Evolutionary conservation across 2,888 invertebrate species (phyloP), one percentile per base, ranked within the genome.

Genomic region (Geotrupes spiniger): DNA sequence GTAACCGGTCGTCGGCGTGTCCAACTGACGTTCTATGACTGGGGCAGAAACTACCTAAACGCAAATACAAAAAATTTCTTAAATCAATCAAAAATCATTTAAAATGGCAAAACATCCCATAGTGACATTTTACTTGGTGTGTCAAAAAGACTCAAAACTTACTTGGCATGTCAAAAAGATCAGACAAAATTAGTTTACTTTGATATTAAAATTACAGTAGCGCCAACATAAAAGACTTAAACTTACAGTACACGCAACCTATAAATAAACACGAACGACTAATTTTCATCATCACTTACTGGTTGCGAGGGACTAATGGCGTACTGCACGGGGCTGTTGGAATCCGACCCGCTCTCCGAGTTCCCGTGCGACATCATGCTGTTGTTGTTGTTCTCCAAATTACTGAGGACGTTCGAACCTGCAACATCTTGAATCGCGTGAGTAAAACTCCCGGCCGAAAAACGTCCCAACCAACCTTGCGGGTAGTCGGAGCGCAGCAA

Each of bases 401-500:
- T 54, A 10, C 46, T 53, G 56, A 73, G 57, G 51, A 71, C 63
- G 68, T 74, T 60, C 70, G 75, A 59, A 71, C 76, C 78, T 76
- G 74, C n/a, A 51, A 71, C 61, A 60, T 68, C 65, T 66, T 40
- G 11, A 15, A 17, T 10, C 33, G 9, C 15, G 33, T 15, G 14
- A 33, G 15, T 12, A 14, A 12, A 33, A 6, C n/a, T 6, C 29
- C 4, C 29, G 12, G 9, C 5, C 10, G 29, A 4, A 6, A 10
- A 29, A 11, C 29, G 29, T 11, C 29, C 12, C 12, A 29, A 31
- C 31, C 31, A 12, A 80, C 81, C 81, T 64, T 82, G 79, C 46
- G 83, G 80, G 69, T 90, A 90, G 70, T 90, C 90, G 46, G 88
- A 88, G 62, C 90, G 76, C 38, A 91, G 75, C 42, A 92, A 73